Evolutionary conservation across 2,888 invertebrate species (phyloP).

Genomic region (Yponomeuta plumbellus): DNA sequence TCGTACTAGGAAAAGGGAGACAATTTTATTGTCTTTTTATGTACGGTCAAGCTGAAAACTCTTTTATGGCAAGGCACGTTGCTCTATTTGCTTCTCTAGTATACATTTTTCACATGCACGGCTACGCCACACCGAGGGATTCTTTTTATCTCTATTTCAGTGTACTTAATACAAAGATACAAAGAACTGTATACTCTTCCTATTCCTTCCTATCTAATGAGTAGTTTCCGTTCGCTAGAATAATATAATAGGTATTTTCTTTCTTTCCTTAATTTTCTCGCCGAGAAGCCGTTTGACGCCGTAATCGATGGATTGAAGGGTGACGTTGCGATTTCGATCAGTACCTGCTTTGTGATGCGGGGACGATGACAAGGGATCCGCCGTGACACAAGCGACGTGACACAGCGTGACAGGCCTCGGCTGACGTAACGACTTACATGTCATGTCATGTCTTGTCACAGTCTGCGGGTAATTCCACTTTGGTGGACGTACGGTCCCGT

Average conservation of each 20-base stretch:
- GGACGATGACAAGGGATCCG: slow-evolving; percentile 9
- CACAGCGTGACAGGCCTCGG: slow-evolving; percentile 6
- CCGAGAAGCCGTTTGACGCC: background rate
- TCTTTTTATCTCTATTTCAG: background rate
- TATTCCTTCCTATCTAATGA: no score
- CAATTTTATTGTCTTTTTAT: slow-evolving; percentile 1
- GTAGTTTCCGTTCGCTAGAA: no score
- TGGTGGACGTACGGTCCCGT: background rate
- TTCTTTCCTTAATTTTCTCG: background rate
- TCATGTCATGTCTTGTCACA: background rate
- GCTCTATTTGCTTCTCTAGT: background rate
- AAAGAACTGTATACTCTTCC: no score
- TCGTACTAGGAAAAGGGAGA: background rate
- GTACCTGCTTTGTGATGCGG: slow-evolving; percentile 9
- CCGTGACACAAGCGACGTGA: background rate
- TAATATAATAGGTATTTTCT: background rate
- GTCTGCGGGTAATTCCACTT: background rate
- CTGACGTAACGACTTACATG: slow-evolving; percentile 2
- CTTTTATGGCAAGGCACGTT: background rate
- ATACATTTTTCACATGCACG: background rate
- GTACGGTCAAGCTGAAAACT: background rate
- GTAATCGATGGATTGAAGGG: slow-evolving; percentile 5
- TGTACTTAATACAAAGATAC: no score
- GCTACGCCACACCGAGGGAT: background rate
- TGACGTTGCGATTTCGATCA: slow-evolving; percentile 6